Evolutionary conservation across 2,797 vertebrate genomes (phyloP).

Genomic region (Ctenosaura bakeri): DNA sequence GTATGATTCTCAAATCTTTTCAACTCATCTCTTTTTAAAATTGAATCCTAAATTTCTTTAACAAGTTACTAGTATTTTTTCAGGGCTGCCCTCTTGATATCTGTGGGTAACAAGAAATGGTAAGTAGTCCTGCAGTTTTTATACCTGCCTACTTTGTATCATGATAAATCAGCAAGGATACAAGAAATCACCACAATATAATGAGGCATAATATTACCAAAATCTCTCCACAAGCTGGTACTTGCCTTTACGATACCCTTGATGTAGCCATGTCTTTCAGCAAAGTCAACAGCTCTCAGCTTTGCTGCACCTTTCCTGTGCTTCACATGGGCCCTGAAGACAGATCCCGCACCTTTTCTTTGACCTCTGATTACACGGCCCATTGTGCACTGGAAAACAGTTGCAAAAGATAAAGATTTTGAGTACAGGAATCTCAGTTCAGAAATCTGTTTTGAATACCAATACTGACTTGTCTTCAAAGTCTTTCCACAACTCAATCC

Average conservation of each 20-base stretch:
- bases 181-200: not conserved
- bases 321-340: conserved; percentile 90
- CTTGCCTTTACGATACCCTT: conserved; percentile 89
- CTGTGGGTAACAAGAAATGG: not conserved
- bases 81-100: not conserved
- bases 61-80: not conserved
- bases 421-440: not conserved
- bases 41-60: not conserved
- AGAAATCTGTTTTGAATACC: not conserved
- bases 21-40: not conserved
- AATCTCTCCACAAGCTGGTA: not conserved
- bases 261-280: conserved; percentile 91
- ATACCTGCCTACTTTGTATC: not conserved
- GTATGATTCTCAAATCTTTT: not conserved
- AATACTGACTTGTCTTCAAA: not conserved
- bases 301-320: conserved; percentile 90
- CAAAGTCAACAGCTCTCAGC: conserved; percentile 89
- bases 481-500: no score
- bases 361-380: conserved; percentile 92
- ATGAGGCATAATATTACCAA: not conserved
- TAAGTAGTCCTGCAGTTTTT: not conserved
- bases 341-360: conserved; percentile 91
- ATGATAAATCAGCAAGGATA: not conserved
- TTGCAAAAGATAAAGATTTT: not conserved
- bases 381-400: conserved; percentile 72